Percentiles rank a stretch among this genome's conserved stretches.
Evolutionary conservation across 2,113 vertebrate species (phyloP).

Genomic region (Nibea albiflora): DNA sequence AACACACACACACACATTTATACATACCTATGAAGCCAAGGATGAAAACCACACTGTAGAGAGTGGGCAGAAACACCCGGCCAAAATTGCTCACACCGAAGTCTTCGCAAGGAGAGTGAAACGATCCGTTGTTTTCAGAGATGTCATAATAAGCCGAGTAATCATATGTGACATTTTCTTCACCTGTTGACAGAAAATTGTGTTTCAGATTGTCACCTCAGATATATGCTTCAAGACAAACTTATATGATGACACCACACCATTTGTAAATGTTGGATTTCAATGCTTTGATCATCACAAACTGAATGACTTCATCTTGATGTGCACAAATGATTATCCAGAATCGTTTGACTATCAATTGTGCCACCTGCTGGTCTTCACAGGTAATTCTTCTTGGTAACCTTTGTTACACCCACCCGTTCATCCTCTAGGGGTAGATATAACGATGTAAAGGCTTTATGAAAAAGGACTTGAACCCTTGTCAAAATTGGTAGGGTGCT

Average conservation of each 20-base stretch:
- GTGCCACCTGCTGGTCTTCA: constrained; percentile 31
- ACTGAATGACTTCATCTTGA: background rate
- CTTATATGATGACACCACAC: too few relatives aligned
- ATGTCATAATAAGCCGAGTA: background rate
- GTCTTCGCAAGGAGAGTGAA: constrained; percentile 25
- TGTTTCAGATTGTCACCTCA: background rate
- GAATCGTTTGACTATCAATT: too few relatives aligned
- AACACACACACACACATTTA: background rate
- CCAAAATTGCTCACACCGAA: constrained; percentile 38
- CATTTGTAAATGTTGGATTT: background rate
- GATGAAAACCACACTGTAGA: constrained; percentile 87
- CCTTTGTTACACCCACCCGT: background rate
- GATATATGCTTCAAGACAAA: too few relatives aligned
- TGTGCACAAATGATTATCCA: too few relatives aligned
- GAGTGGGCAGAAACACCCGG: constrained; percentile 74
- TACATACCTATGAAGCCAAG: constrained; percentile 74
- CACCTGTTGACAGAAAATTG: constrained; percentile 24
- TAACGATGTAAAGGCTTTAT: background rate
- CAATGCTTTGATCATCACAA: background rate
- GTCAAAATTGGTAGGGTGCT: background rate
- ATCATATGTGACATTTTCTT: rapidly evolving
- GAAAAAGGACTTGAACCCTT: background rate
- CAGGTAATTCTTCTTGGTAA: background rate
- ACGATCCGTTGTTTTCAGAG: rapidly evolving
- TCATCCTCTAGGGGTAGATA: background rate